Percentiles rank a stretch among this genome's conserved stretches.
Conservation (phyloP, 2,888 invertebrate genomes). For the Leptinotarsa rubiginosa region DNA sequence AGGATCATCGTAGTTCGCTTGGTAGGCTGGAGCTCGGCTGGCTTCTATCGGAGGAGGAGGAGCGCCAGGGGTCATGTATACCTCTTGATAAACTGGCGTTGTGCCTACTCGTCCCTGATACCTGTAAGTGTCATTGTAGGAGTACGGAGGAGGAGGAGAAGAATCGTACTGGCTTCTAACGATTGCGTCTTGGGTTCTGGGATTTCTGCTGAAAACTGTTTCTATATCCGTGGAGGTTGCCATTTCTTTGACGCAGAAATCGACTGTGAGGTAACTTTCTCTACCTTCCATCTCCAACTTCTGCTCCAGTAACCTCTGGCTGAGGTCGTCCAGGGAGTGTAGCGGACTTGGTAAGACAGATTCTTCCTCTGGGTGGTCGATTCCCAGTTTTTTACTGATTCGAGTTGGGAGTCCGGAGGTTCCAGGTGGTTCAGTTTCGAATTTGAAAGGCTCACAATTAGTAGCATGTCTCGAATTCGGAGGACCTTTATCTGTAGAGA, state of each 20-base stretch:
- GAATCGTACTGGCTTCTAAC: not conserved
- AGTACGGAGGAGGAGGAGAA: slow-evolving; percentile 12
- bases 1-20: not conserved
- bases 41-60: not conserved
- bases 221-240: slow-evolving; percentile 12
- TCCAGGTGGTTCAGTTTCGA: not conserved
- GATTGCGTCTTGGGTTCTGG: slow-evolving; percentile 9
- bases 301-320: slow-evolving; percentile 12
- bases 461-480: not conserved
- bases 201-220: slow-evolving; percentile 13
- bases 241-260: slow-evolving; percentile 19
- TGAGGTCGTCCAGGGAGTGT: slow-evolving; percentile 20
- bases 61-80: not conserved
- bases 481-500: not conserved
- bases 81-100: slow-evolving; percentile 18
- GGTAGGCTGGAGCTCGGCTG: not conserved
- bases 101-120: slow-evolving; percentile 15
- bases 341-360: slow-evolving; percentile 7
- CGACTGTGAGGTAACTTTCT: slow-evolving; percentile 18
- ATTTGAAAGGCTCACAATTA: not conserved
- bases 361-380: not conserved
- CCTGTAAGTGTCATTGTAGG: not conserved
- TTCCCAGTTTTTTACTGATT: not conserved
- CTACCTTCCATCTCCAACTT: slow-evolving; percentile 9
- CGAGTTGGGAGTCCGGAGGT: not conserved